Percentiles rank a stretch among this genome's conserved stretches.
phyloP scores from a whole-genome alignment of 23 tunicate genomes.

The Ciona savignyi region DNA sequence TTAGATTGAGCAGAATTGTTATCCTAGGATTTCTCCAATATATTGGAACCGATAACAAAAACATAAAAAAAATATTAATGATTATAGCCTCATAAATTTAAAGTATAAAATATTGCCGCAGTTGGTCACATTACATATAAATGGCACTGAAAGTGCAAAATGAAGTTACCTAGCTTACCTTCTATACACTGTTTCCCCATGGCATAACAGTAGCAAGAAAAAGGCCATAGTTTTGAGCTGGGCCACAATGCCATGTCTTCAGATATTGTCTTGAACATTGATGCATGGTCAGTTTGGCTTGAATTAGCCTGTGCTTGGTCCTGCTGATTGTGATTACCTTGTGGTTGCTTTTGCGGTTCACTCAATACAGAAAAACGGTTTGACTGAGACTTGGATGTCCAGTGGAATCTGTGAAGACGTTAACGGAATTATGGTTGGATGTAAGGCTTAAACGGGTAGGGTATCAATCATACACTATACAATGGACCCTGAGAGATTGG shows the following conservation, averaged over 20 bases:
- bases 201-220: conserved; percentile 48
- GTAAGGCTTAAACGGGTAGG: too few relatives aligned
- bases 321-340: neutral
- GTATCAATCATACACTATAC: too few relatives aligned
- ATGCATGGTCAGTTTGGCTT: conserved; percentile 19
- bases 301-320: neutral
- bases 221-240: conserved; percentile 58
- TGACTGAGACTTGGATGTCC: neutral
- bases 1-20: too few relatives aligned
- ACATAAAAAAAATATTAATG: too few relatives aligned
- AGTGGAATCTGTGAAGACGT: conserved; percentile 19
- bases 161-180: too few relatives aligned
- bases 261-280: conserved; percentile 29
- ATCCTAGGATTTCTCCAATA: too few relatives aligned
- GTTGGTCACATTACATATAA: neutral
- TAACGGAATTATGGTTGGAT: too few relatives aligned
- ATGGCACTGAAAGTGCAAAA: too few relatives aligned
- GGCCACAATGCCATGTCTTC: conserved; percentile 59
- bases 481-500: too few relatives aligned
- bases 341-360: neutral
- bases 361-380: neutral
- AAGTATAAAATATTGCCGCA: neutral
- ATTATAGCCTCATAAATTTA: neutral
- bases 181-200: conserved; percentile 40
- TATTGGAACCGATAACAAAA: too few relatives aligned